Percentiles rank a stretch among this genome's conserved stretches.
These are phyloP conservation scores for Acanthiza pusilla DNA, from an alignment of 2,797 vertebrate genomes.

Conservation along the genomic window DNA sequence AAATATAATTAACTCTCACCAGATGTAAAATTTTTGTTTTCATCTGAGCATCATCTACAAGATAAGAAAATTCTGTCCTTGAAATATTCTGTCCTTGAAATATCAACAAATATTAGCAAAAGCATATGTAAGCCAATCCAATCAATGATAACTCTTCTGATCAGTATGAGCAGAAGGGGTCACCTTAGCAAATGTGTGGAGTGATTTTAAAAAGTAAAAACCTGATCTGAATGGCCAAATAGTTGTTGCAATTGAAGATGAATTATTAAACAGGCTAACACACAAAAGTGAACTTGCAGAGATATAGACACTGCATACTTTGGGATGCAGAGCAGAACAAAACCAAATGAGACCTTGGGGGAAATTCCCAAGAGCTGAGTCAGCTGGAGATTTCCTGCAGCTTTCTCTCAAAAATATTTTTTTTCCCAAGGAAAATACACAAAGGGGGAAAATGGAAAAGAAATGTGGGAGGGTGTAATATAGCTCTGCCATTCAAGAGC, in stretches of 20 bases:
- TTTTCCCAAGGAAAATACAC: neutral
- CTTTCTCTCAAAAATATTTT: neutral
- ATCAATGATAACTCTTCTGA: neutral
- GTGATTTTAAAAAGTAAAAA: neutral
- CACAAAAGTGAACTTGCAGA: neutral
- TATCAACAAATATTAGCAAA: neutral
- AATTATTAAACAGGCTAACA: conserved; percentile 1
- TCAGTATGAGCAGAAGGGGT: neutral
- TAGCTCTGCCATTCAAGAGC: neutral
- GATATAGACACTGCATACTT: neutral
- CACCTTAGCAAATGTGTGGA: neutral
- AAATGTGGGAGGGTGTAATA: neutral
- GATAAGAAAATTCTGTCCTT: neutral
- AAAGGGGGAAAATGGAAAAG: neutral
- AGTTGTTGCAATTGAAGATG: neutral
- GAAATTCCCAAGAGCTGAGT: neutral
- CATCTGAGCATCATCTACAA: neutral
- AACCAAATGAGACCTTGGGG: neutral
- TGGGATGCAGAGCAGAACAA: neutral
- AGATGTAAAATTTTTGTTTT: neutral
- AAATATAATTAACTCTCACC: conserved; percentile 9
- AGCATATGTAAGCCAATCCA: neutral
- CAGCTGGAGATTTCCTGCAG: neutral
- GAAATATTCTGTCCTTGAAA: conserved; percentile 14
- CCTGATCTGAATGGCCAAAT: neutral